A percentile compares a stretch with the other conserved stretches of the same genome.
These are phyloP conservation scores for Pipa parva DNA, from an alignment of 2,113 vertebrate species.

Conservation along the genomic window DNA sequence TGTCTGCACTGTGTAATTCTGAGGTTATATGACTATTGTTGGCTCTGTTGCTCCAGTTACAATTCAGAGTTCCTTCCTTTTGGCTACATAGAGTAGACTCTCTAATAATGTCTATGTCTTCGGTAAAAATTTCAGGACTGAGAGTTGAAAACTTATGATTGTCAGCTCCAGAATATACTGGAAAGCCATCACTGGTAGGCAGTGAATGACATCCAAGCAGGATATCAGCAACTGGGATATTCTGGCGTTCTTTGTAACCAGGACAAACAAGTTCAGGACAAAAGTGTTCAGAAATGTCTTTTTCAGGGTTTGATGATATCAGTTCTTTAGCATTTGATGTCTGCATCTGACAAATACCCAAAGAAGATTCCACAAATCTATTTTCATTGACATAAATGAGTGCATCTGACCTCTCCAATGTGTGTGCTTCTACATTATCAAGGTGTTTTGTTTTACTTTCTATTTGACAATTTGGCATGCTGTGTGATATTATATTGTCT, in stretches of 20 bases:
- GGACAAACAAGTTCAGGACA: slow-evolving; percentile 35
- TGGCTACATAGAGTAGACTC: not conserved
- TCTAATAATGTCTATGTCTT: slow-evolving; percentile 45
- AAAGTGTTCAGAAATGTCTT: slow-evolving; percentile 24
- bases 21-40: not conserved
- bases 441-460: not conserved
- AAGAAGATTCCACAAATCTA: slow-evolving; percentile 2
- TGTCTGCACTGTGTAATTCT: slow-evolving; percentile 25
- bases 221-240: not conserved
- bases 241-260: slow-evolving; percentile 39
- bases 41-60: not conserved
- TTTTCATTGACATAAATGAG: not conserved
- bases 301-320: slow-evolving; percentile 31
- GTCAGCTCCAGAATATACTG: slow-evolving; percentile 46
- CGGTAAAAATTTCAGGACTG: slow-evolving; percentile 45
- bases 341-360: not conserved
- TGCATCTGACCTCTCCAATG: rapidly evolving
- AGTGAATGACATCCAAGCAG: not conserved
- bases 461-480: rapidly evolving
- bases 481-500: rapidly evolving
- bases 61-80: not conserved
- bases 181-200: slow-evolving; percentile 36
- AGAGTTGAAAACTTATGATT: slow-evolving; percentile 46
- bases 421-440: slow-evolving; percentile 4
- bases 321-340: not conserved